Conservation (phyloP, 23 tunicate genomes). For the Halocynthia roretzi region DNA sequence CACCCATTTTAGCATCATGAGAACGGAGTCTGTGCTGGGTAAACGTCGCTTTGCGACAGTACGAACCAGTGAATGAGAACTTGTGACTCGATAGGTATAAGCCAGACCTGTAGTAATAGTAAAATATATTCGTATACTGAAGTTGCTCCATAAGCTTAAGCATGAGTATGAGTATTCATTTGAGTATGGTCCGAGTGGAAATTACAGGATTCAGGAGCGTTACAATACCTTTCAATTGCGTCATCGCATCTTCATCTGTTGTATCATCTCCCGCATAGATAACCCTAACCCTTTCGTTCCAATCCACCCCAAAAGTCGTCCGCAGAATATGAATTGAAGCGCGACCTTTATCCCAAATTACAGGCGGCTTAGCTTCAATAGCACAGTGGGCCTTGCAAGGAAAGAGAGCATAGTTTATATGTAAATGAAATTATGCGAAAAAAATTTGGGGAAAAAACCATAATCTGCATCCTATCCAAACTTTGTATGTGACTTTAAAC, state of each 20-base stretch:
- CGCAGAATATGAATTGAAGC: slow-evolving; percentile 22
- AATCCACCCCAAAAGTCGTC: slow-evolving; percentile 22
- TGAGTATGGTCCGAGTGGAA: too few relatives aligned
- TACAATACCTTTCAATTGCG: slow-evolving; percentile 12
- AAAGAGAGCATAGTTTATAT: too few relatives aligned
- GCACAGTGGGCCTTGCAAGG: slow-evolving; percentile 20
- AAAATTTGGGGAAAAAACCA: too few relatives aligned
- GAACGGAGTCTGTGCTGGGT: slow-evolving; percentile 21
- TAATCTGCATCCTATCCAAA: too few relatives aligned
- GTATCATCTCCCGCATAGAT: slow-evolving; percentile 23
- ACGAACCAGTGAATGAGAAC: neutral
- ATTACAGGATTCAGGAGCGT: too few relatives aligned
- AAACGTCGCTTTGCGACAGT: slow-evolving; percentile 17
- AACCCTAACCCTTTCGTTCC: slow-evolving; percentile 21
- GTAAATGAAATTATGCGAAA: too few relatives aligned
- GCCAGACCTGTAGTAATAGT: slow-evolving; percentile 14
- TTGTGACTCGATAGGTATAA: slow-evolving; percentile 19
- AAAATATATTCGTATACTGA: too few relatives aligned
- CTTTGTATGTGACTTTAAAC: too few relatives aligned
- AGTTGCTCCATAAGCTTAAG: too few relatives aligned
- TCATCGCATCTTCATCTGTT: slow-evolving; percentile 25
- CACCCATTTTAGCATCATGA: slow-evolving; percentile 21
- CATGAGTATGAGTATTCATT: too few relatives aligned
- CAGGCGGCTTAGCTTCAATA: slow-evolving; percentile 25
- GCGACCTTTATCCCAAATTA: slow-evolving; percentile 31